Evolutionary conservation across 2,888 invertebrate species (phyloP).

Genomic region (Druceiella hillmani): DNA sequence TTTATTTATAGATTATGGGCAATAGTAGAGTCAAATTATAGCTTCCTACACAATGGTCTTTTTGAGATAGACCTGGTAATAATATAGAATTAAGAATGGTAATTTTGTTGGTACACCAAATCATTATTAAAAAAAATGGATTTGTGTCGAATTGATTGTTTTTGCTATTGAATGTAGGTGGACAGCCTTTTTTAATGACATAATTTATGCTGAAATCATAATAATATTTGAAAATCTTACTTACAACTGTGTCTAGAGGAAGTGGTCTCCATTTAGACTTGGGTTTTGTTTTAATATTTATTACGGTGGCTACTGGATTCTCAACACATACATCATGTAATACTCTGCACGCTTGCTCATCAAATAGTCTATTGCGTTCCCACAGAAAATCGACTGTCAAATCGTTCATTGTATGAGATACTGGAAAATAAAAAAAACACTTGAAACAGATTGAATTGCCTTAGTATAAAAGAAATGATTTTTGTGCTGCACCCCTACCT

Average conservation of each 20-base stretch:
- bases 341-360: conserved; percentile 75
- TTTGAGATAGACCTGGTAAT: too few species aligned
- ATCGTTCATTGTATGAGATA: conserved; percentile 70
- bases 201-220: too few species aligned
- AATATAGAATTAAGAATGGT: too few species aligned
- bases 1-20: not conserved
- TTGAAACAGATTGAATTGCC: conserved; percentile 10
- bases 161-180: too few species aligned
- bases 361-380: conserved; percentile 84
- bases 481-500: conserved; percentile 52
- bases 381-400: conserved; percentile 82
- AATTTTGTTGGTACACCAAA: too few species aligned
- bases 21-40: not conserved
- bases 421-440: conserved; percentile 43
- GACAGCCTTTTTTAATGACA: too few species aligned
- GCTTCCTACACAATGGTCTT: conserved; percentile 5
- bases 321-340: conserved; percentile 77
- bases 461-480: conserved; percentile 1
- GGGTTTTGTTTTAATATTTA: conserved; percentile 73
- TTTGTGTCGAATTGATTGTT: too few species aligned
- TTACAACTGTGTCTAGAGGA: conserved; percentile 92
- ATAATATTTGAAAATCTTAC: too few species aligned
- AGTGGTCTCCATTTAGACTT: conserved; percentile 95
- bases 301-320: conserved; percentile 67
- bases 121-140: too few species aligned